Percentiles rank a stretch among this genome's conserved stretches.
Conservation (phyloP, 2,113 vertebrate species). For the Pelmatolapia mariae region DNA sequence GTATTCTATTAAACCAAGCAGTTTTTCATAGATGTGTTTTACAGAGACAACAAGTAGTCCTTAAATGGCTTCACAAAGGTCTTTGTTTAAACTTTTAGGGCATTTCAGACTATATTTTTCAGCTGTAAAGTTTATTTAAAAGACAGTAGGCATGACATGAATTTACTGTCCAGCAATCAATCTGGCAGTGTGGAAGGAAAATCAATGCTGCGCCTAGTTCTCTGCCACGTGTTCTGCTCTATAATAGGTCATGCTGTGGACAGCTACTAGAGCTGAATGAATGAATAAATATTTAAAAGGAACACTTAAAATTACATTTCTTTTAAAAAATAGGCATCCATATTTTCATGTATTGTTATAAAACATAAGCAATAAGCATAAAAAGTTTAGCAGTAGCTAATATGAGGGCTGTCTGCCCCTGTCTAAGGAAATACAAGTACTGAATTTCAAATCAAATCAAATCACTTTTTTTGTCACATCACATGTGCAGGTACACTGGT, state of each 20-base stretch:
- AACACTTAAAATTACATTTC: background rate
- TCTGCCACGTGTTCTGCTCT: background rate
- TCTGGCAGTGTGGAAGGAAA: background rate
- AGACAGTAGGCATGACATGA: background rate
- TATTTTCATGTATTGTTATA: background rate
- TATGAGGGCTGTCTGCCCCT: background rate
- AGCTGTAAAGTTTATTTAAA: background rate
- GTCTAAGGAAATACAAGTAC: background rate
- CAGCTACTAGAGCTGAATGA: background rate
- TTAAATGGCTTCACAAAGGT: background rate
- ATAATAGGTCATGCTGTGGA: background rate
- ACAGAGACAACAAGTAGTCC: background rate
- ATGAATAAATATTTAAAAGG: background rate
- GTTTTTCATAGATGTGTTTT: background rate
- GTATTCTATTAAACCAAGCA: background rate
- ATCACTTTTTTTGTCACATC: too few relatives aligned
- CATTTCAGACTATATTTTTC: background rate
- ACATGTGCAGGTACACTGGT: too few relatives aligned
- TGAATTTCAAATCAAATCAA: too few relatives aligned
- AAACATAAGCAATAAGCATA: background rate
- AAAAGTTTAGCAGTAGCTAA: background rate
- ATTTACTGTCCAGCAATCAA: background rate
- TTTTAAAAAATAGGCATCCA: background rate
- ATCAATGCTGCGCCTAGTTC: background rate
- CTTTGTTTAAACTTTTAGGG: background rate